Evolutionary conservation across 1,140 invertebrate species (phyloP).

Genomic region (Trypoxylus dichotomus): DNA sequence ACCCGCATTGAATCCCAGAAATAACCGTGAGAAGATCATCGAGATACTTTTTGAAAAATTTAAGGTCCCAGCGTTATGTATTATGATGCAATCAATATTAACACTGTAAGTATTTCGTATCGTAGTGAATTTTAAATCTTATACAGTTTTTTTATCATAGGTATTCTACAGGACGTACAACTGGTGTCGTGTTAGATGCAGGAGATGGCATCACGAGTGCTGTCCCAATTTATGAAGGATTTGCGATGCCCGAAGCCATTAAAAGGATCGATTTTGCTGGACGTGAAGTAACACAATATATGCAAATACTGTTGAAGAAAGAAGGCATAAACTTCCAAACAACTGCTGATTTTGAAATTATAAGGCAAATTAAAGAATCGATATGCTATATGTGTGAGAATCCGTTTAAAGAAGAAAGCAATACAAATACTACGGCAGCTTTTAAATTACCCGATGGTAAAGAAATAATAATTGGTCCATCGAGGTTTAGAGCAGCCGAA

Average conservation of each 20-base stretch:
- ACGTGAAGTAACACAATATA: constrained; percentile 93
- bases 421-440: constrained; percentile 83
- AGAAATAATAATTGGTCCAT: constrained; percentile 88
- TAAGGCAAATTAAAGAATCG: constrained; percentile 93
- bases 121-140: not conserved
- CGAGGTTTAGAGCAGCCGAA: constrained; percentile 94
- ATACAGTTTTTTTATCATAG: constrained; percentile 55
- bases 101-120: constrained; percentile 80
- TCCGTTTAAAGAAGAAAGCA: constrained; percentile 89
- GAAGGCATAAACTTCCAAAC: constrained; percentile 96
- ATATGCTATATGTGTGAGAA: constrained; percentile 92
- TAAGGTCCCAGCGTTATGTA: not conserved
- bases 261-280: constrained; percentile 98
- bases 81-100: constrained; percentile 57
- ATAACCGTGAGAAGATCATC: not conserved
- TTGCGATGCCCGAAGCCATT: constrained; percentile 98
- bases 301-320: constrained; percentile 87
- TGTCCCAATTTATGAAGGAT: constrained; percentile 99
- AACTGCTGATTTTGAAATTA: constrained; percentile 97
- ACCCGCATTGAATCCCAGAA: constrained; percentile 83
- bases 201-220: constrained; percentile 99
- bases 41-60: constrained; percentile 26
- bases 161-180: constrained; percentile 96
- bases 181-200: constrained; percentile 95
- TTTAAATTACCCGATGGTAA: constrained; percentile 96